Evolutionary conservation across 1,140 invertebrate species (phyloP).

Genomic region (Polyergus mexicanus): DNA sequence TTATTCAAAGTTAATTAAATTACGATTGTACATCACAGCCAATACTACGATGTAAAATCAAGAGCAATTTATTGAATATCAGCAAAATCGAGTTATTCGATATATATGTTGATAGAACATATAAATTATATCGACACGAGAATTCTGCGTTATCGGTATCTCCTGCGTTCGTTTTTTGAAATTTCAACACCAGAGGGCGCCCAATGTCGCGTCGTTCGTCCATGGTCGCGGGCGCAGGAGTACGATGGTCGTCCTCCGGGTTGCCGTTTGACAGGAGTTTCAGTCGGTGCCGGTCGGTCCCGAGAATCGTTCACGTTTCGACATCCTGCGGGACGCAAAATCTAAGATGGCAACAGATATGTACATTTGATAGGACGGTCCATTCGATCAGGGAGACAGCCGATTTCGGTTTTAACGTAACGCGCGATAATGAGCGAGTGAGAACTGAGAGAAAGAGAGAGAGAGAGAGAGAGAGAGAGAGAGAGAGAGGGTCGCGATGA

Average conservation of each 20-base stretch:
- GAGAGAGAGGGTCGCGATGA: slow-evolving; percentile 41
- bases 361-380: slow-evolving; percentile 80
- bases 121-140: background rate
- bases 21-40: no score
- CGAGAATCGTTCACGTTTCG: slow-evolving; percentile 80
- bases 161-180: background rate
- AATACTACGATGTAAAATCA: no score
- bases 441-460: slow-evolving; percentile 20
- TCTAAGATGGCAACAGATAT: slow-evolving; percentile 79
- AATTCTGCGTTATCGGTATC: background rate
- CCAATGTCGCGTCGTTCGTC: background rate
- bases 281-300: slow-evolving; percentile 81
- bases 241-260: slow-evolving; percentile 67
- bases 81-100: background rate
- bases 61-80: background rate
- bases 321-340: slow-evolving; percentile 69
- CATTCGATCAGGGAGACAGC: slow-evolving; percentile 59
- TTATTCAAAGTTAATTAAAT: no score
- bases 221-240: slow-evolving; percentile 64
- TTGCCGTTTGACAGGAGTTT: slow-evolving; percentile 80
- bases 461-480: background rate
- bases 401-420: slow-evolving; percentile 20
- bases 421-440: slow-evolving; percentile 60
- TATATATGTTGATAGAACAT: background rate
- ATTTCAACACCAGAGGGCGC: background rate